phyloP scores from a whole-genome alignment of 2,888 invertebrate species.

The Allolobophora icterica region DNA sequence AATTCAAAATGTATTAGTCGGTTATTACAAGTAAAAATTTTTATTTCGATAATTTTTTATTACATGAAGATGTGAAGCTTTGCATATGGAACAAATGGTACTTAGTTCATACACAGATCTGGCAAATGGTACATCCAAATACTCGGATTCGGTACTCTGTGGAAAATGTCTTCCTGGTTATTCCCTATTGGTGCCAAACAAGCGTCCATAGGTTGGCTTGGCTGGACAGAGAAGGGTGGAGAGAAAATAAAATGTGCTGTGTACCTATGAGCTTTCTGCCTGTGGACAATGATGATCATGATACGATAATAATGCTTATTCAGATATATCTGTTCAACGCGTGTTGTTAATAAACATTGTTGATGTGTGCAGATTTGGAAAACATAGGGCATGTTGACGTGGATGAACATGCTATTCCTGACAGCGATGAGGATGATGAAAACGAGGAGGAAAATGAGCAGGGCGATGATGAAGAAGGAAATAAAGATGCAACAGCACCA shows the following conservation, averaged over 20 bases:
- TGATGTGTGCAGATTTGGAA: neutral
- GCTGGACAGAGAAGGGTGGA: neutral
- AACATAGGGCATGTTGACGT: slow-evolving; percentile 15
- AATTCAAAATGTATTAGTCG: too few relatives aligned
- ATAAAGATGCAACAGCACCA: neutral
- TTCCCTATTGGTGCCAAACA: too few relatives aligned
- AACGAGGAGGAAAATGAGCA: neutral
- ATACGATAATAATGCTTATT: neutral
- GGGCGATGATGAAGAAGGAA: neutral
- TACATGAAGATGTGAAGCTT: too few relatives aligned
- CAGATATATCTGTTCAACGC: neutral
- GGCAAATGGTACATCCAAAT: too few relatives aligned
- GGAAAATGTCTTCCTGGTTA: too few relatives aligned
- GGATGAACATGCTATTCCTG: neutral
- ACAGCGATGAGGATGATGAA: slow-evolving; percentile 21
- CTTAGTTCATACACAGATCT: too few relatives aligned
- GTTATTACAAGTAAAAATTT: too few relatives aligned
- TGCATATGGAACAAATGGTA: too few relatives aligned
- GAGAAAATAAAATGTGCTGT: neutral
- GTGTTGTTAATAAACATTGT: too few relatives aligned
- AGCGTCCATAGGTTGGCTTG: neutral
- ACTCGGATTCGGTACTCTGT: too few relatives aligned
- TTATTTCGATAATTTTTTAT: too few relatives aligned
- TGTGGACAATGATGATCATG: neutral
- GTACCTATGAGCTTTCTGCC: too few relatives aligned